Percentiles rank a stretch among this genome's conserved stretches.
Evolutionary conservation across 2,888 invertebrate species (phyloP).

Genomic region (Sympetrum striolatum): DNA sequence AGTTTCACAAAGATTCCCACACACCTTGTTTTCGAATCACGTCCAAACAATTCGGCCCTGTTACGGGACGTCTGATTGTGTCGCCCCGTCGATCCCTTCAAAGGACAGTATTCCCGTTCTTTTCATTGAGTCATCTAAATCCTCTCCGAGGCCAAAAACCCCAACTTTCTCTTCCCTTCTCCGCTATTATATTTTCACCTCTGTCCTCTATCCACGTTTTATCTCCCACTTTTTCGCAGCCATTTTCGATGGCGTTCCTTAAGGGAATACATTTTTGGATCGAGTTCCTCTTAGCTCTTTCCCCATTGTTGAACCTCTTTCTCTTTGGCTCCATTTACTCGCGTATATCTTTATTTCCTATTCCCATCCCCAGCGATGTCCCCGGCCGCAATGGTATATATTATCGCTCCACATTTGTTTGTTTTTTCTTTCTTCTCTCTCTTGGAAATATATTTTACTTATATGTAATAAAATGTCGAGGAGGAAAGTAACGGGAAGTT

Average conservation of each 20-base stretch:
- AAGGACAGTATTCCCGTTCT: not conserved
- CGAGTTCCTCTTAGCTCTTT: not conserved
- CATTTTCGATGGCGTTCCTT: not conserved
- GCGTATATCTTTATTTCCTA: not conserved
- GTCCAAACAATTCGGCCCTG: not conserved
- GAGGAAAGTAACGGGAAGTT: not conserved
- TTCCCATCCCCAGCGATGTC: not conserved
- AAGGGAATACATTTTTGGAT: not conserved
- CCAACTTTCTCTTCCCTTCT: not conserved
- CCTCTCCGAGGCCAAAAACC: not conserved
- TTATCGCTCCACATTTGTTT: not conserved
- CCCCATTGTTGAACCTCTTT: not conserved
- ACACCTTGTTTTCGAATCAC: conserved; percentile 10
- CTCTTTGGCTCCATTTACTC: not conserved
- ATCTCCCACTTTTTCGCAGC: not conserved
- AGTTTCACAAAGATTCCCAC: not conserved
- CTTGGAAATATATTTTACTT: not conserved
- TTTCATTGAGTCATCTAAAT: not conserved
- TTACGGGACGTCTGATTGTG: conserved; percentile 6
- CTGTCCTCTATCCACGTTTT: not conserved
- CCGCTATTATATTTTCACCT: not conserved
- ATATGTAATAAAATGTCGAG: not conserved
- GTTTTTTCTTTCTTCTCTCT: not conserved
- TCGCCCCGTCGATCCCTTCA: not conserved
- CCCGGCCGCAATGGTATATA: not conserved